Evolutionary conservation across 2,797 vertebrate genomes (phyloP).

Genomic region (Muscicapa striata): DNA sequence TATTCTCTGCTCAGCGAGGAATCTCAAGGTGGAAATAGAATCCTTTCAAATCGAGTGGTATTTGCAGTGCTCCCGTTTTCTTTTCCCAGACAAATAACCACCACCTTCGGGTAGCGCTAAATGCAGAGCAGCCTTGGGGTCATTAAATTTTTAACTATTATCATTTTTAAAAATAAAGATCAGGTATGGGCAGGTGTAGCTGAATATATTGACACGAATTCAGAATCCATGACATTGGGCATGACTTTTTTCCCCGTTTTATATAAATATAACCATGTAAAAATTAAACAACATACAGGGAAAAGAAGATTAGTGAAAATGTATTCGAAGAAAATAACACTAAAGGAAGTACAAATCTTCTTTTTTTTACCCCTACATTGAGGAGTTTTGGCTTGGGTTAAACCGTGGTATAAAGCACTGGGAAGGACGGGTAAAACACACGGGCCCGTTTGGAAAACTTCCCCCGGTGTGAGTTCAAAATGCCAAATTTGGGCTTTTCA

Average conservation of each 20-base stretch:
- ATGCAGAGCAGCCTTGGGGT: background rate
- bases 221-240: accelerated
- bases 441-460: background rate
- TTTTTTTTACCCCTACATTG: background rate
- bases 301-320: background rate
- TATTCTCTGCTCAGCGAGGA: background rate
- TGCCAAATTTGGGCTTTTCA: background rate
- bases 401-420: background rate
- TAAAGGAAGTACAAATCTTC: background rate
- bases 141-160: background rate
- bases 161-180: background rate
- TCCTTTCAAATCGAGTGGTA: background rate
- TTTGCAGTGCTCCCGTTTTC: background rate
- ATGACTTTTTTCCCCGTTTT: accelerated
- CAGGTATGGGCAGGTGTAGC: background rate
- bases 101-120: background rate
- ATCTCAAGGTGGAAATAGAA: background rate
- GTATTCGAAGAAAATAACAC: background rate
- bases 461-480: background rate
- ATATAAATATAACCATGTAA: background rate
- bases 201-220: background rate
- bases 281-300: background rate
- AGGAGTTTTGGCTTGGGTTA: background rate
- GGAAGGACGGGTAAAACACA: background rate
- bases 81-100: background rate